Evolutionary conservation across 1,140 invertebrate genomes (phyloP), one percentile per base, ranked within the genome.

Genomic region (Teleogryllus occipitalis): DNA sequence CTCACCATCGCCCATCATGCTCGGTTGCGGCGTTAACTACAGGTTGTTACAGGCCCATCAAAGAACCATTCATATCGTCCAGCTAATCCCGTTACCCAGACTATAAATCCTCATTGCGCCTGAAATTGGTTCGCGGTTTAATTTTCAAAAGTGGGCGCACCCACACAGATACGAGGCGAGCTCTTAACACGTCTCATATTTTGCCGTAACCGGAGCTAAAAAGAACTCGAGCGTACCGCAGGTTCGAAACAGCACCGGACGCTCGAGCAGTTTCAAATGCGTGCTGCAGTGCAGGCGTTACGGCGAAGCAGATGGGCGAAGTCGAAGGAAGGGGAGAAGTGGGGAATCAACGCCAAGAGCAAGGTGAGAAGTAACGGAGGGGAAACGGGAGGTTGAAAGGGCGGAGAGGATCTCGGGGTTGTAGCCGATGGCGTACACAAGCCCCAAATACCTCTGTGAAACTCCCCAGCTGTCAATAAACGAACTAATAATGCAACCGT

Each of bases 61-160:
- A 65, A 65, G 54, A 65, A 18, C 54, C 54, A 18, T 65, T 65
- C 18, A 65, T 65, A 65, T 65, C 54, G 10, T 10, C 54, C 54
- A 10, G 54, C 54, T 65, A 65, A 65, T 65, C 54, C 18, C 18
- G 54, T 65, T 65, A 65, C 54, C 18, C 10, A 14, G 54, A 10
- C 54, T 65, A 65, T 65, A 65, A 14, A 65, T 65, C 54, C 54
- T 65, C 18, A 18, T 65, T 65, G 54, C 10, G 54, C 54, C 18
- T 65, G 54, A 18, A 65, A 65, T 65, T 65, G 54, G 54, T 65
- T 65, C 54, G 54, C 54, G 54, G 54, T 65, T 65, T 65, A 65
- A 65, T 65, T 10, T 65, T 10, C 54, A 65, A 65, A 65, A 65
- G 54, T 18, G 54, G 18, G 54, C 10, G 54, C 10, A 18, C 18